Conservation (phyloP, 2,888 invertebrate genomes). For the Dioctria rufipes region DNA sequence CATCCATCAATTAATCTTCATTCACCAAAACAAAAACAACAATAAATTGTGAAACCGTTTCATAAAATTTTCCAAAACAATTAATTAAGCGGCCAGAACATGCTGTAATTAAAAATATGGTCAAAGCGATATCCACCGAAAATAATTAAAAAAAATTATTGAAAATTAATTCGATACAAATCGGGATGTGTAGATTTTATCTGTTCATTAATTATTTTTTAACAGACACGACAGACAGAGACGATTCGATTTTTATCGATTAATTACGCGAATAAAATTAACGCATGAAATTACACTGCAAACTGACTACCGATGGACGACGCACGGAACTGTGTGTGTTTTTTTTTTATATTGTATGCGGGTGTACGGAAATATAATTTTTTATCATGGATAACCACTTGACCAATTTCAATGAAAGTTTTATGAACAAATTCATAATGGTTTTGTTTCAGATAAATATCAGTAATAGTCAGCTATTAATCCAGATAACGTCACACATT, state of each 20-base stretch:
- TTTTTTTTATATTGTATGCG: too few species aligned
- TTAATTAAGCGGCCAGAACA: not conserved
- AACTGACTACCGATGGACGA: not conserved
- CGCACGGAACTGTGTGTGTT: too few species aligned
- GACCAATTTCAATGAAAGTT: too few species aligned
- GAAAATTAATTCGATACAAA: constrained; percentile 34
- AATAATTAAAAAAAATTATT: constrained; percentile 45
- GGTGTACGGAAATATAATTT: not conserved
- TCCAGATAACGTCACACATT: too few species aligned
- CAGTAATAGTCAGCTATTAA: too few species aligned
- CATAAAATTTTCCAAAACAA: constrained; percentile 22
- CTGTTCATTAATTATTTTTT: constrained; percentile 31
- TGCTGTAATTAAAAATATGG: not conserved
- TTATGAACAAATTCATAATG: too few species aligned
- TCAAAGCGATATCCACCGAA: not conserved
- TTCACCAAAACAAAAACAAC: too few species aligned
- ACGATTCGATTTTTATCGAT: constrained; percentile 24
- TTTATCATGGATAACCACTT: not conserved
- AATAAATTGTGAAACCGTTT: not conserved
- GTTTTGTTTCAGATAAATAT: too few species aligned
- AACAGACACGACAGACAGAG: not conserved
- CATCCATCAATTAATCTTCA: too few species aligned
- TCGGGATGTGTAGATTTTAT: constrained; percentile 34
- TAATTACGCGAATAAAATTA: constrained; percentile 50
- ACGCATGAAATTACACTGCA: constrained; percentile 25